These are phyloP conservation scores for Asarcornis scutulata DNA, from an alignment of 2,113 vertebrate species.

Conservation along the genomic window DNA sequence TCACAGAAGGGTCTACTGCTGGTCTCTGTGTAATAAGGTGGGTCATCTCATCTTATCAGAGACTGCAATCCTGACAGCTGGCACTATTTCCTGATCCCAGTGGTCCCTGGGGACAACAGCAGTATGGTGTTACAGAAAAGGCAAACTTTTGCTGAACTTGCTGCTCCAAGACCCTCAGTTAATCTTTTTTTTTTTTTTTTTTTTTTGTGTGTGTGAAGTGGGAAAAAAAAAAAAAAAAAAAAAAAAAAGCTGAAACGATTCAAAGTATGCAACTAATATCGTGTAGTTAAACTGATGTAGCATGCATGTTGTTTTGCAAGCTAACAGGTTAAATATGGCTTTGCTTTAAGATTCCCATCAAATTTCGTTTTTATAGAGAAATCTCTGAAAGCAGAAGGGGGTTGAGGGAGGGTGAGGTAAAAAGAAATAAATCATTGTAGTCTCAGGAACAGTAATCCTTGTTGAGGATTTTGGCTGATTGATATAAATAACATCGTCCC, in stretches of 20 bases:
- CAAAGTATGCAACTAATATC: constrained; percentile 71
- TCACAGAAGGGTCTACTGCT: constrained; percentile 57
- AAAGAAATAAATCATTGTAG: constrained; percentile 98
- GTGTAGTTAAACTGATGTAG: constrained; percentile 77
- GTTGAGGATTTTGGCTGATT: constrained; percentile 99
- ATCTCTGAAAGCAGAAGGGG: constrained; percentile 87
- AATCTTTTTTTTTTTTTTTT: constrained; percentile 62
- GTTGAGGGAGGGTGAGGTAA: constrained; percentile 86
- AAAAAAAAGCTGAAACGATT: constrained; percentile 29
- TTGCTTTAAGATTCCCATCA: constrained; percentile 84
- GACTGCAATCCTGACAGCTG: constrained; percentile 72
- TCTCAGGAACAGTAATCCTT: constrained; percentile 99
- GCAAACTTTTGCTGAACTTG: constrained; percentile 83
- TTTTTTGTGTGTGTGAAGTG: not conserved
- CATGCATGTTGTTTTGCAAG: constrained; percentile 79
- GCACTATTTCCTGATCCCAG: constrained; percentile 58
- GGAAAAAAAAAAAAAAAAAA: not conserved
- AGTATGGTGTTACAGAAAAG: constrained; percentile 75
- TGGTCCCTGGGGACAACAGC: constrained; percentile 72
- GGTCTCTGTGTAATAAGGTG: constrained; percentile 69
- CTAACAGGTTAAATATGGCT: constrained; percentile 86
- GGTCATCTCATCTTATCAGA: constrained; percentile 75
- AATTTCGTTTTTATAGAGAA: constrained; percentile 84
- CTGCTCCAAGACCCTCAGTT: constrained; percentile 66
- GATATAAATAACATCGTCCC: constrained; percentile 99